Evolutionary conservation across 2,888 invertebrate species (phyloP).

Genomic region (Sympetrum striolatum): DNA sequence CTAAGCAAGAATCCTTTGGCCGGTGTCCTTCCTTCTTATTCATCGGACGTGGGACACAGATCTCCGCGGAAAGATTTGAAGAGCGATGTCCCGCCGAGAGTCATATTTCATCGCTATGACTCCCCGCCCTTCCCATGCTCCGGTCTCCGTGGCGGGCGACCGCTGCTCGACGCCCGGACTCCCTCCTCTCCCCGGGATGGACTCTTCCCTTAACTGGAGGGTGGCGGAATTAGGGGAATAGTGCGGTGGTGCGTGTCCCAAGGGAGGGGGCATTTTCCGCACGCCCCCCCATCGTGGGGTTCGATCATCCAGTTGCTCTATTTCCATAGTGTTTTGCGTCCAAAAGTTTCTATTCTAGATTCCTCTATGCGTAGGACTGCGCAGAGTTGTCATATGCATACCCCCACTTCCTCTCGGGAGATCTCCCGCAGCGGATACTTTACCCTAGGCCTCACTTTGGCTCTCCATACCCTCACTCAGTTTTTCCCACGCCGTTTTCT

Average conservation of each 20-base stretch:
- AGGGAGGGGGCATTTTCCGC: background rate
- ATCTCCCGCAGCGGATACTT: too few species aligned
- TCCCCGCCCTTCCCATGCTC: background rate
- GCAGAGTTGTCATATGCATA: too few species aligned
- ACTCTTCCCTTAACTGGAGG: background rate
- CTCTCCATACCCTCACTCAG: too few species aligned
- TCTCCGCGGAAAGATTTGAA: background rate
- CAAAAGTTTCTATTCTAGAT: too few species aligned
- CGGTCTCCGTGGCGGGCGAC: background rate
- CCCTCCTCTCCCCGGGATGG: background rate
- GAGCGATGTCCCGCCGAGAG: background rate
- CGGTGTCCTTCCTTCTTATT: background rate
- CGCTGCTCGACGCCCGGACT: background rate
- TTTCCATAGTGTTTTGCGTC: background rate
- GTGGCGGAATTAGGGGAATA: background rate
- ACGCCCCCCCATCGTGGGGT: background rate
- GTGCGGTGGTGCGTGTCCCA: background rate
- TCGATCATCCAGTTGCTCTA: background rate
- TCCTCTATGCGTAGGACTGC: too few species aligned
- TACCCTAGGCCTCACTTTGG: too few species aligned
- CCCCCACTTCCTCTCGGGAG: too few species aligned
- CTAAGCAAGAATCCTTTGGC: too few species aligned
- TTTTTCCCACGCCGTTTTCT: too few species aligned
- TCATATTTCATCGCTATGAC: background rate
- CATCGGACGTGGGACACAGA: background rate